Conservation (phyloP, 2,113 vertebrate species). For the Agelaius tricolor region DNA sequence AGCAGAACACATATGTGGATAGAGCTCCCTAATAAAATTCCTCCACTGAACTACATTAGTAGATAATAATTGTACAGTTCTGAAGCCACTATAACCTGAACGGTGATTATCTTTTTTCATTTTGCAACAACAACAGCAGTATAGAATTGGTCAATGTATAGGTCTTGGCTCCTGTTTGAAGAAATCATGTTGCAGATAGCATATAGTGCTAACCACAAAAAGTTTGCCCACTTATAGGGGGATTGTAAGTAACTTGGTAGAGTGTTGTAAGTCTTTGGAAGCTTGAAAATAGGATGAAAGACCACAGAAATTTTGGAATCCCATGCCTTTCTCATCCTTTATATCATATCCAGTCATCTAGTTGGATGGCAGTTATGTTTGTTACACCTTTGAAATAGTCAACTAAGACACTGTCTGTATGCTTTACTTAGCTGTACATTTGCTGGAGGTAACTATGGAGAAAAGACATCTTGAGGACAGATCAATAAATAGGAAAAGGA, state of each 20-base stretch:
- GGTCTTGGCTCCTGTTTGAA: not conserved
- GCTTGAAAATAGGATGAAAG: not conserved
- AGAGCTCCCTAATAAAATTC: not conserved
- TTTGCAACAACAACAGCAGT: not conserved
- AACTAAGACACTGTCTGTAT: not conserved
- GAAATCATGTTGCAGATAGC: not conserved
- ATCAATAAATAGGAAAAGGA: not conserved
- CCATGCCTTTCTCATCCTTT: not conserved
- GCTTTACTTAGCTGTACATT: not conserved
- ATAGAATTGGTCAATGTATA: not conserved
- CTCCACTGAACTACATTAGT: not conserved
- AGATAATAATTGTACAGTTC: not conserved
- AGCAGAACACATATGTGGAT: not conserved
- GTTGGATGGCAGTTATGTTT: not conserved
- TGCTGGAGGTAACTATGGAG: not conserved
- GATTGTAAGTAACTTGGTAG: not conserved
- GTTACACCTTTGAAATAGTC: not conserved
- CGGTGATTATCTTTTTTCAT: not conserved
- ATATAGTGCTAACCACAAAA: not conserved
- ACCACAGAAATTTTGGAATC: not conserved
- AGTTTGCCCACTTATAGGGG: not conserved
- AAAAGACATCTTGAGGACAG: not conserved
- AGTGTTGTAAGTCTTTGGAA: not conserved
- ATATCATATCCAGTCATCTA: not conserved
- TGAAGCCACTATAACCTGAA: not conserved